Percentiles rank a stretch among this genome's conserved stretches.
phyloP scores from a whole-genome alignment of 2,888 invertebrate species.

The Thysanoteuthis rhombus region DNA sequence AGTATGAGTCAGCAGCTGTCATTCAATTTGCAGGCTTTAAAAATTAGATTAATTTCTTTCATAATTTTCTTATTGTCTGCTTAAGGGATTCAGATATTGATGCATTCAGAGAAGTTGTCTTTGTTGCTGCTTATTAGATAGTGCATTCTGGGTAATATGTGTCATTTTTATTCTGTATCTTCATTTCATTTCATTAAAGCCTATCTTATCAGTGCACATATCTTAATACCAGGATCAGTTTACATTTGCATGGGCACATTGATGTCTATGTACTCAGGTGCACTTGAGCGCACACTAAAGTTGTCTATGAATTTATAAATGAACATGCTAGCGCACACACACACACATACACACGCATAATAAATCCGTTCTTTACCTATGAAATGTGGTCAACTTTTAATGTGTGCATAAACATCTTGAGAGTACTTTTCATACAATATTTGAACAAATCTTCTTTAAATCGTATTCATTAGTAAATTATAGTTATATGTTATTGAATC shows the following conservation, averaged over 20 bases:
- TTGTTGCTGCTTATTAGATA: neutral
- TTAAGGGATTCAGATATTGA: neutral
- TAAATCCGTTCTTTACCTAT: too few relatives aligned
- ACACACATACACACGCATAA: too few relatives aligned
- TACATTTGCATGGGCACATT: neutral
- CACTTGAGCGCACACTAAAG: too few relatives aligned
- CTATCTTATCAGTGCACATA: neutral
- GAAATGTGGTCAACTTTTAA: too few relatives aligned
- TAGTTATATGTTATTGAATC: too few relatives aligned
- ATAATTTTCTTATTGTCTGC: neutral
- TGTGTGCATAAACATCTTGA: too few relatives aligned
- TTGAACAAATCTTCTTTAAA: too few relatives aligned
- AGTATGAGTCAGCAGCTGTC: neutral
- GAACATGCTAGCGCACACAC: too few relatives aligned
- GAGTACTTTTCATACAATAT: too few relatives aligned
- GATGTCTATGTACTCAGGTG: too few relatives aligned
- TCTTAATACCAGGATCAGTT: neutral
- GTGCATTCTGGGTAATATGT: neutral
- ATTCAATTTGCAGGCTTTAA: neutral
- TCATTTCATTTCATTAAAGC: neutral
- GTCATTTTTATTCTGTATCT: neutral
- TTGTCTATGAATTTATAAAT: too few relatives aligned
- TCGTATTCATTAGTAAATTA: too few relatives aligned
- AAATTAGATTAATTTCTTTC: neutral
- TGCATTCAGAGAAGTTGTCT: neutral